Evolutionary conservation across 1,140 invertebrate species (phyloP), one percentile per base, ranked within the genome.

Genomic region (Drosophila neocordata): DNA sequence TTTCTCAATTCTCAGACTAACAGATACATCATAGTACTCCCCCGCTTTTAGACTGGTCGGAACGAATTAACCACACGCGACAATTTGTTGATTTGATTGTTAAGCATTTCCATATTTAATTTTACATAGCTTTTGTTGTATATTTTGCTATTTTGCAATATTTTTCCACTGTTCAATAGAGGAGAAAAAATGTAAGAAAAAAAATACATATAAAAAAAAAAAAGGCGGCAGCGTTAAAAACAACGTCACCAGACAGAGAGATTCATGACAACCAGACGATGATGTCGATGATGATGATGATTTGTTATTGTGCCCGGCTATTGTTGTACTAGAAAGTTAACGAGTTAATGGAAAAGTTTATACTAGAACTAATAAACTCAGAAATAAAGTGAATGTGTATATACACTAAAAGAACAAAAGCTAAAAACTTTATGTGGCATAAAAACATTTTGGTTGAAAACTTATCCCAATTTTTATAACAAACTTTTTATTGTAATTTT

Each of bases 291-390:
- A 31, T 31, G 37, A 22, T 41, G 41, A 48, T 20, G 41, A 24
- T 51, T 51, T 41, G 58, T 60, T 44, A 35, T 20, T 22, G 60
- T 62, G 9, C 12, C 44, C n/a, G 41, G 15, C 37, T 48, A 24
- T 60, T 60, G 58, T 44, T 60, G 18, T 60, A 37, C 58, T 60
- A 44, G 35, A 38, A 22, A 60, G 35, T 62, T 62, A 62, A 62
- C 60, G 60, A 62, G 60, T 62, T 62, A 62, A 62, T 62, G 60
- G 60, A 62, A 62, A 62, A 62, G 22, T 62, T 62, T 62, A 51
- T 34, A 48, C 35, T 51, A 38, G 44, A 62, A 38, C 20, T 41
- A 62, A 51, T 44, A 60, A 56, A 56, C 13, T 7, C 27, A 18
- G 53, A 55, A 55, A 31, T 44, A 48, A 48, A 48, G 41, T 48